phyloP scores from a whole-genome alignment of 1,140 invertebrate genomes.

The Laupala kohalensis region DNA sequence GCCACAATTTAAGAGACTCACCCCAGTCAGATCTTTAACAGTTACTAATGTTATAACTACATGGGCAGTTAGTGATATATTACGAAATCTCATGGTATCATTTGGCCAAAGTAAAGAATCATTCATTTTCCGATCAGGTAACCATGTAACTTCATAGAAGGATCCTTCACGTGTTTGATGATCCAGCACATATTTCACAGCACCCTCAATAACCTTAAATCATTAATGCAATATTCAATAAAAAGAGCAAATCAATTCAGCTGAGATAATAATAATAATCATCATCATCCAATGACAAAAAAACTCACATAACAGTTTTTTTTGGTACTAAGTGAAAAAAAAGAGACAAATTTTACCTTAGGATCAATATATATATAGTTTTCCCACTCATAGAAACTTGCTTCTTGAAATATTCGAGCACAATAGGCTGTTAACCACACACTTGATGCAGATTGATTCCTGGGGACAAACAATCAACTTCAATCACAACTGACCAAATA shows the following conservation, averaged over 20 bases:
- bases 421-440: constrained; percentile 82
- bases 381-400: constrained; percentile 86
- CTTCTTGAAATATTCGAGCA: constrained; percentile 71
- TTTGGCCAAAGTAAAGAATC: constrained; percentile 40
- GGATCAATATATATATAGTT: constrained; percentile 84
- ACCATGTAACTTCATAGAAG: constrained; percentile 73
- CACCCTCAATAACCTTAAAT: constrained; percentile 51
- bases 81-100: constrained; percentile 43
- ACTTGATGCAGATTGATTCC: constrained; percentile 67
- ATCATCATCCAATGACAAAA: background rate
- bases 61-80: constrained; percentile 79
- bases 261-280: background rate
- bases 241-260: too few species aligned
- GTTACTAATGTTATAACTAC: constrained; percentile 70
- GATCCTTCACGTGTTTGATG: constrained; percentile 68
- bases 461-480: constrained; percentile 20
- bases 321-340: background rate
- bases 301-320: background rate
- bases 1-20: constrained; percentile 20
- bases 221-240: background rate
- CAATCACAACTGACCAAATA: background rate
- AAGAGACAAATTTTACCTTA: constrained; percentile 26
- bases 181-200: constrained; percentile 63
- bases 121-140: constrained; percentile 73
- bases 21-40: constrained; percentile 67